A percentile compares a stretch with the other conserved stretches of the same genome.
Conservation (phyloP, 1,140 invertebrate genomes). For the Drosophila pseudoobscura region DNA sequence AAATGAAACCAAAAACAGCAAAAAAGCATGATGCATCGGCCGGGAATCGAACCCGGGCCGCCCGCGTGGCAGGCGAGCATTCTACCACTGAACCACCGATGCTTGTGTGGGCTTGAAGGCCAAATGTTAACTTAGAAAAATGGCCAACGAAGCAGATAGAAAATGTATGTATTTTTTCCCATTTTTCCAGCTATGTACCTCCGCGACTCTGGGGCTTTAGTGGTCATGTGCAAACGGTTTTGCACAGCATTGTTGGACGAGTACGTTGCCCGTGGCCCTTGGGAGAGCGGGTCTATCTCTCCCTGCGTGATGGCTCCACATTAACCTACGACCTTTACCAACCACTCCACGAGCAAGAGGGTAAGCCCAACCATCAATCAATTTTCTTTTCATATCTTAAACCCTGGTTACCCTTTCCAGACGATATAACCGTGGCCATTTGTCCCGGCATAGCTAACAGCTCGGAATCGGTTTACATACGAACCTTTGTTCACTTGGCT, state of each 20-base stretch:
- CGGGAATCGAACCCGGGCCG: constrained; percentile 93
- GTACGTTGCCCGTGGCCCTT: constrained; percentile 92
- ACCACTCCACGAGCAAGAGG: constrained; percentile 88
- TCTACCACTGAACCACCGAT: constrained; percentile 35
- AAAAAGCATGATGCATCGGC: constrained; percentile 87
- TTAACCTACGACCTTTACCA: constrained; percentile 96
- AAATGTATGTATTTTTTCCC: not conserved
- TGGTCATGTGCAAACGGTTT: constrained; percentile 95
- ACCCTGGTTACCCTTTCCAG: constrained; percentile 84
- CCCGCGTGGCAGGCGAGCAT: constrained; percentile 88
- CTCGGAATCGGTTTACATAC: constrained; percentile 95
- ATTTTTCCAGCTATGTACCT: constrained; percentile 90
- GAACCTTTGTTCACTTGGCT: constrained; percentile 95
- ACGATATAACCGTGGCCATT: constrained; percentile 94
- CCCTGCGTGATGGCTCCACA: constrained; percentile 92
- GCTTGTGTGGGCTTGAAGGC: not conserved
- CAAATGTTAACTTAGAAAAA: not conserved
- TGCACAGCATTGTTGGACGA: constrained; percentile 94
- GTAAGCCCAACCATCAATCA: constrained; percentile 78
- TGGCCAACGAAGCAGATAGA: no score
- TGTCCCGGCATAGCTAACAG: constrained; percentile 97
- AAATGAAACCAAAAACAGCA: constrained; percentile 1
- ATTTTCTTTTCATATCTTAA: constrained; percentile 1
- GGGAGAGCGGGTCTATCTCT: constrained; percentile 90
- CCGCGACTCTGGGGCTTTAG: constrained; percentile 97